Percentiles rank a stretch among this genome's conserved stretches.
Conservation (phyloP, 2,888 invertebrate genomes). For the Chalcis sispes region DNA sequence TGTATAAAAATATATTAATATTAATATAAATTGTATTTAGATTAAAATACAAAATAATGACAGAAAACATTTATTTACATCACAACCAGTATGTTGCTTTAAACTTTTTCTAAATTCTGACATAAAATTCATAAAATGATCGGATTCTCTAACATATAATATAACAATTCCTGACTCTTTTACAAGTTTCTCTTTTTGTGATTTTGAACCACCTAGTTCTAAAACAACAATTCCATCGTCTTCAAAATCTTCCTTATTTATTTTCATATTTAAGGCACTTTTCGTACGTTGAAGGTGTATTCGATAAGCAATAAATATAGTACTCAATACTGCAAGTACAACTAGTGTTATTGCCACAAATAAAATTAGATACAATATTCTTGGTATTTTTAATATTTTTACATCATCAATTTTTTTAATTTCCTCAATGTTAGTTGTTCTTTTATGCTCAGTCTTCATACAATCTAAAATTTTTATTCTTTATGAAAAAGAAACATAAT, state of each 20-base stretch:
- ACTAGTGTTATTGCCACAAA: constrained; percentile 33
- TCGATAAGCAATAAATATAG: constrained; percentile 43
- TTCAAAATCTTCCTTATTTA: constrained; percentile 28
- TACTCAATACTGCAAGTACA: constrained; percentile 47
- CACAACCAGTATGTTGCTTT: constrained; percentile 47
- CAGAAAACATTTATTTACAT: no score
- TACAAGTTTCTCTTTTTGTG: constrained; percentile 51
- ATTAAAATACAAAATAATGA: constrained; percentile 5
- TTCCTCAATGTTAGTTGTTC: constrained; percentile 17
- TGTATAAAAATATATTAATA: constrained; percentile 45
- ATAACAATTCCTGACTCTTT: constrained; percentile 52
- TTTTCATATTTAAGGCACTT: constrained; percentile 31
- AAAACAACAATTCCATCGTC: constrained; percentile 36
- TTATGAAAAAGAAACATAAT: no score
- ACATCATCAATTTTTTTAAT: constrained; percentile 4
- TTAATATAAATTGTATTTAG: not conserved
- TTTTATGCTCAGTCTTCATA: constrained; percentile 33
- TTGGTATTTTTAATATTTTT: constrained; percentile 31
- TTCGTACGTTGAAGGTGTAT: constrained; percentile 37
- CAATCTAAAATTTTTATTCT: constrained; percentile 51
- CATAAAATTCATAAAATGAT: constrained; percentile 56
- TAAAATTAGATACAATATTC: constrained; percentile 33
- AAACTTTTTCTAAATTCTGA: constrained; percentile 50
- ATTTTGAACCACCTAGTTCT: constrained; percentile 32
- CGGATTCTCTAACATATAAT: constrained; percentile 51